Percentiles rank a stretch among this genome's conserved stretches.
Evolutionary conservation across 2,113 vertebrate species (phyloP).

Genomic region (Psittacara wagleri): DNA sequence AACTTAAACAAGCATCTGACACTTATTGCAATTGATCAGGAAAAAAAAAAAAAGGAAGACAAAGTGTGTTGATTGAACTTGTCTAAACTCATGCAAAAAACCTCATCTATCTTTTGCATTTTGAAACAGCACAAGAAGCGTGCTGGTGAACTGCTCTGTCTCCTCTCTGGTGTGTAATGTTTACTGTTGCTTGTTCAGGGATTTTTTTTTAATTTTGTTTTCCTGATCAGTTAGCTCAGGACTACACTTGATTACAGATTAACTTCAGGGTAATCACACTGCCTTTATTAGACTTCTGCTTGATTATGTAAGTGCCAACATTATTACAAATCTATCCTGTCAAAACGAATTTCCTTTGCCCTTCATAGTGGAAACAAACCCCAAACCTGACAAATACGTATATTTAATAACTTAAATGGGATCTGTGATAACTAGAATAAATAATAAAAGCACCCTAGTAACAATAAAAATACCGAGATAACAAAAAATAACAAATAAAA

Average conservation of each 20-base stretch:
- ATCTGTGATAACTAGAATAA: not conserved
- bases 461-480: not conserved
- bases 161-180: not conserved
- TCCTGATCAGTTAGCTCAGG: not conserved
- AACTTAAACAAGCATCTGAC: not conserved
- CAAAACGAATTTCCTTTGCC: not conserved
- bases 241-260: slow-evolving; percentile 4
- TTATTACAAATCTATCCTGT: not conserved
- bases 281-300: not conserved
- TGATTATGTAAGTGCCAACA: not conserved
- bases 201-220: not conserved
- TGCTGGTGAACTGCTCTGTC: not conserved
- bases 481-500: not conserved
- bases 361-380: not conserved
- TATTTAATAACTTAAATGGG: not conserved
- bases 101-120: not conserved
- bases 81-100: not conserved
- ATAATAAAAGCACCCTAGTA: not conserved
- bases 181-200: not conserved
- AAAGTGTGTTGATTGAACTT: not conserved
- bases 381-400: not conserved
- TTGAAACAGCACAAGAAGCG: not conserved
- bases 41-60: not conserved
- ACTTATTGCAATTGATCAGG: not conserved
- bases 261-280: not conserved